These are phyloP conservation scores for Thymelicus acteon DNA, from an alignment of 2,888 invertebrate genomes.

Conservation along the genomic window DNA sequence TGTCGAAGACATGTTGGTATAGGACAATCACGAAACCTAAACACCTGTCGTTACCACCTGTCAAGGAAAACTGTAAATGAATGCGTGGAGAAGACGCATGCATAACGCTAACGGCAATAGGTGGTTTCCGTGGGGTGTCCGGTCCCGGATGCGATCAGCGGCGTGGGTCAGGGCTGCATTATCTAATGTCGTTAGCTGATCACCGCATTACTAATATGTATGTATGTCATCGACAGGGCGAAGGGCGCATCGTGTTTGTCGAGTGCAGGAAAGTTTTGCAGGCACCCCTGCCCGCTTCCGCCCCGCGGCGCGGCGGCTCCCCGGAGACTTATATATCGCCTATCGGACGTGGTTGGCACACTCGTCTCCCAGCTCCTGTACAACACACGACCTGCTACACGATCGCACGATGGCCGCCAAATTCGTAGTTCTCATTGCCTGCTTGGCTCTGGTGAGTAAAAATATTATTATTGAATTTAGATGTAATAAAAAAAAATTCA, in stretches of 20 bases:
- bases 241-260: constrained; percentile 46
- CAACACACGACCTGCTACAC: constrained; percentile 38
- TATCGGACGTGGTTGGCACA: constrained; percentile 45
- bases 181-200: constrained; percentile 38
- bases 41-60: too few species aligned
- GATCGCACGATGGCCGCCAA: constrained; percentile 62
- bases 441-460: constrained; percentile 70
- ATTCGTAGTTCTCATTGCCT: constrained; percentile 61
- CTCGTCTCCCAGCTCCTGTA: constrained; percentile 55
- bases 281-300: constrained; percentile 32
- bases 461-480: neutral
- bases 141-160: constrained; percentile 20
- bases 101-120: neutral
- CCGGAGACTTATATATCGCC: constrained; percentile 50
- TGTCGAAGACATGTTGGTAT: too few species aligned
- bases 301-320: constrained; percentile 18
- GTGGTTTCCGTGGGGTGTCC: neutral
- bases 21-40: too few species aligned
- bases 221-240: constrained; percentile 45
- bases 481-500: too few species aligned
- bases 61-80: neutral
- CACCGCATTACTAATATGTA: constrained; percentile 44
- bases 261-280: constrained; percentile 47
- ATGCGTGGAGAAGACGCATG: neutral
- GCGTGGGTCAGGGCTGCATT: constrained; percentile 27